Base-by-base conservation (phyloP, 2,797 vertebrate genomes). In the Macropus fuliginosus region DNA sequence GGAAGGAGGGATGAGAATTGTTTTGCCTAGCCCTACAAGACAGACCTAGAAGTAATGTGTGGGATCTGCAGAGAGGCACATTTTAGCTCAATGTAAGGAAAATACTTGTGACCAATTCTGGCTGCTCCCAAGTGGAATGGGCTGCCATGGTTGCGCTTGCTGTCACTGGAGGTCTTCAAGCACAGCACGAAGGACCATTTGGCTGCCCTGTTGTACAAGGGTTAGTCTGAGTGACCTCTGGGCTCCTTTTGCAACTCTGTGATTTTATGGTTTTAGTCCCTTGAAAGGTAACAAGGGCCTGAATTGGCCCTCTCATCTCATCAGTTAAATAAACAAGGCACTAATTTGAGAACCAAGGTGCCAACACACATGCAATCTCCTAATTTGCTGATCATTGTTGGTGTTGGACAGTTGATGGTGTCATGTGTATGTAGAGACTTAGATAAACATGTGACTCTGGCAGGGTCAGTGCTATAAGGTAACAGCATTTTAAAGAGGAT, bases 161-260 rank as follows among this genome's bases (percentile, higher is more conserved):
- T 87, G 21, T 50, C 40, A 12, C 74, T 50, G 74, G 74, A 81
- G 66, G 66, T 46, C 66, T 46, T 46, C 66, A 81, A 46, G 66
- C 66, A 40, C 5, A 81, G 40, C 74, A 40, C 3, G 9, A 87
- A 87, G 74, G 74, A 87, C 74, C 74, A 87, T 87, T 87, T 87
- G 96, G 89, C 57, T 21, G 95, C 92, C 96, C 56, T 14, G 18
- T 97, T 98, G 97, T 95, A 96, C 97, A 96, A 97, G 94, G 96
- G 96, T 98, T 97, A 96, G 95, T 95, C 93, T 92, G 91, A 96
- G 40, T 93, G 74, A 87, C 74, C 74, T 87, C 74, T 81, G 74
- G 74, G 40, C 2, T 46, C 40, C 74, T 46, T 81, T 81, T 81
- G 40, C 74, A 81, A 31, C 40, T 40, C 74, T 27, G 74, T 46